Conservation (phyloP, 2,797 vertebrate species). For the Arrhamphus sclerolepis region DNA sequence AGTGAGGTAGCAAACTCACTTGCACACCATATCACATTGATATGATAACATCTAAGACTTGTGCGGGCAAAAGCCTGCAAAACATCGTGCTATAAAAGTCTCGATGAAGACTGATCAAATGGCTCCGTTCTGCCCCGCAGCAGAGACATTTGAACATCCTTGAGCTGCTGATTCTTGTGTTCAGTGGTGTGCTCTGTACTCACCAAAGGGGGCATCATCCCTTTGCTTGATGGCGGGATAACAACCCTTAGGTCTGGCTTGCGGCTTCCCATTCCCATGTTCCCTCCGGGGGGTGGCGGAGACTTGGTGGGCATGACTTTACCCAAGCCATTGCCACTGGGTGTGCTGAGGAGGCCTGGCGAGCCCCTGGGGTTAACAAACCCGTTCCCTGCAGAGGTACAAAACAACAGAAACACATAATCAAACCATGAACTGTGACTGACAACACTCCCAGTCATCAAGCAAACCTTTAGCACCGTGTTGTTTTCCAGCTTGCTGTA, state of each 20-base stretch:
- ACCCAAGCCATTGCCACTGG: slow-evolving; percentile 92
- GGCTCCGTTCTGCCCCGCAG: slow-evolving; percentile 42
- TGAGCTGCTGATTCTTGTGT: slow-evolving; percentile 42
- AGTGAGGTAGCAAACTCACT: slow-evolving; percentile 36
- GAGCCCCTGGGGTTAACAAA: slow-evolving; percentile 96
- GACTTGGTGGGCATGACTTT: slow-evolving; percentile 98
- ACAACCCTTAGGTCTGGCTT: slow-evolving; percentile 98
- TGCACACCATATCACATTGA: slow-evolving; percentile 12
- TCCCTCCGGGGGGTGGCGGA: slow-evolving; percentile 92
- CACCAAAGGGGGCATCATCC: slow-evolving; percentile 98
- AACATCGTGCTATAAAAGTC: slow-evolving; percentile 24
- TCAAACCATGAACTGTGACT: slow-evolving; percentile 74
- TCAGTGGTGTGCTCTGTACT: slow-evolving; percentile 71
- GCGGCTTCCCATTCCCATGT: slow-evolving; percentile 90
- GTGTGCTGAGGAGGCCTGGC: slow-evolving; percentile 88
- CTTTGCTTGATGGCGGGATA: slow-evolving; percentile 97
- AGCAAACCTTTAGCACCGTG: slow-evolving; percentile 62
- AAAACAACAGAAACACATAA: slow-evolving; percentile 73
- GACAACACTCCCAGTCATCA: slow-evolving; percentile 75
- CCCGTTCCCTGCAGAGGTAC: slow-evolving; percentile 90
- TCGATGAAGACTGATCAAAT: slow-evolving; percentile 16
- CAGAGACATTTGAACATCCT: slow-evolving; percentile 43
- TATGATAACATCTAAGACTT: slow-evolving; percentile 34
- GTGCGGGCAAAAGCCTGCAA: slow-evolving; percentile 32
- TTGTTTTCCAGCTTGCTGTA: slow-evolving; percentile 68